Evolutionary conservation across 2,113 vertebrate genomes (phyloP).

Genomic region (Turdus rufiventris): DNA sequence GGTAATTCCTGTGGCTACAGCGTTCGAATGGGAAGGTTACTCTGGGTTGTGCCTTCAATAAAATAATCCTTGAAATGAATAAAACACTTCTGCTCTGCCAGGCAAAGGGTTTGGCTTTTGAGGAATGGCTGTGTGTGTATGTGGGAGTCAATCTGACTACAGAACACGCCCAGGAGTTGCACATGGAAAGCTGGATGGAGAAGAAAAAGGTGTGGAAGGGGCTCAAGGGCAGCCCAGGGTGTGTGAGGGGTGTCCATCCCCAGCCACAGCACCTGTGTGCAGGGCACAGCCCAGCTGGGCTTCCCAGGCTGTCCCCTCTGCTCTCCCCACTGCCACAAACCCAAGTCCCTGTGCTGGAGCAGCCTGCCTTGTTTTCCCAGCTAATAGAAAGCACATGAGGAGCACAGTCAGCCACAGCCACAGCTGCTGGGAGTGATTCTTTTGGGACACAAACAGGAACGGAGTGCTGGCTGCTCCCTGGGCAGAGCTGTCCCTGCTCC

Average conservation of each 20-base stretch:
- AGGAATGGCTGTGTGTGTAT: neutral
- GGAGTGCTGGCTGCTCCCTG: neutral
- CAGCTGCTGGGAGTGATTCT: slow-evolving; percentile 54
- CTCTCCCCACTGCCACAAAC: neutral
- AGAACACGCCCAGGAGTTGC: neutral
- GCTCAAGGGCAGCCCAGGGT: neutral
- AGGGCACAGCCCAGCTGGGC: neutral
- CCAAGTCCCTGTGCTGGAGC: neutral
- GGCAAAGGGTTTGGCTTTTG: neutral
- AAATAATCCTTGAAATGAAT: neutral
- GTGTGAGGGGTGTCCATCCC: neutral
- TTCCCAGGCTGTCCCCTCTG: neutral
- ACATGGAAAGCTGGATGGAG: neutral
- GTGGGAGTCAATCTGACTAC: neutral
- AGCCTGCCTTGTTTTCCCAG: slow-evolving; percentile 29
- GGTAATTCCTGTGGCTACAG: neutral
- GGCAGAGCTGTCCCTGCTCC: slow-evolving; percentile 32
- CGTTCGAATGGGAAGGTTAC: neutral
- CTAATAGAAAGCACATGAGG: slow-evolving; percentile 57
- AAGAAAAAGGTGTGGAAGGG: neutral
- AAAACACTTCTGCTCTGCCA: neutral
- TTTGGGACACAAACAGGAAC: slow-evolving; percentile 46
- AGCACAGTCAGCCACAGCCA: neutral
- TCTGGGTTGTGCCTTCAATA: neutral
- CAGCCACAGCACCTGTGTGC: neutral